Percentiles rank a stretch among this genome's conserved stretches.
Evolutionary conservation across 1,140 invertebrate species (phyloP).

Genomic region (Eueides isabella): DNA sequence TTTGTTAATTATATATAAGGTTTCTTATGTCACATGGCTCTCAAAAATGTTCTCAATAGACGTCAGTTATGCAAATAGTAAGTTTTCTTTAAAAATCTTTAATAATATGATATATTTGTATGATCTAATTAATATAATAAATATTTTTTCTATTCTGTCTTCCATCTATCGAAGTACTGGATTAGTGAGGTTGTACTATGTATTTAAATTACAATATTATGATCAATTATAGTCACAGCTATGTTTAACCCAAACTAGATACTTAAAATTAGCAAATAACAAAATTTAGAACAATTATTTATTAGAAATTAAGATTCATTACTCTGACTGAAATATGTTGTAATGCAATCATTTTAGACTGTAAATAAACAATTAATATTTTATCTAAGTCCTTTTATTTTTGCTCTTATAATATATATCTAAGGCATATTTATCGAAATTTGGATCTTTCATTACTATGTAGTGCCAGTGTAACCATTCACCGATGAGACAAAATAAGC

Average conservation of each 20-base stretch:
- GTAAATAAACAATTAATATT: constrained; percentile 30
- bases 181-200: no score
- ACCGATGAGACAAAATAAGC: constrained; percentile 81
- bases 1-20: no score
- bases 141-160: no score
- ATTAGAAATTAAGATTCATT: constrained; percentile 11
- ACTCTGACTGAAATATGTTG: constrained; percentile 21
- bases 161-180: no score
- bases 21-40: no score
- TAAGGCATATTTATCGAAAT: constrained; percentile 87
- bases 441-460: constrained; percentile 85
- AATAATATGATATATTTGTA: no score
- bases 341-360: constrained; percentile 15
- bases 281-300: constrained; percentile 34
- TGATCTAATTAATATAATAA: no score
- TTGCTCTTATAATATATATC: constrained; percentile 81
- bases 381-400: constrained; percentile 54
- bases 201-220: not conserved
- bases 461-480: constrained; percentile 87
- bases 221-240: not conserved
- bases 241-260: not conserved
- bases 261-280: constrained; percentile 9
- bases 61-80: no score
- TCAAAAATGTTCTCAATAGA: no score
- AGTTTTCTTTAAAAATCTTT: no score